Evolutionary conservation across 2,888 invertebrate genomes (phyloP), one percentile per base, ranked within the genome.

Genomic region (Noctuana brunneofusca): DNA sequence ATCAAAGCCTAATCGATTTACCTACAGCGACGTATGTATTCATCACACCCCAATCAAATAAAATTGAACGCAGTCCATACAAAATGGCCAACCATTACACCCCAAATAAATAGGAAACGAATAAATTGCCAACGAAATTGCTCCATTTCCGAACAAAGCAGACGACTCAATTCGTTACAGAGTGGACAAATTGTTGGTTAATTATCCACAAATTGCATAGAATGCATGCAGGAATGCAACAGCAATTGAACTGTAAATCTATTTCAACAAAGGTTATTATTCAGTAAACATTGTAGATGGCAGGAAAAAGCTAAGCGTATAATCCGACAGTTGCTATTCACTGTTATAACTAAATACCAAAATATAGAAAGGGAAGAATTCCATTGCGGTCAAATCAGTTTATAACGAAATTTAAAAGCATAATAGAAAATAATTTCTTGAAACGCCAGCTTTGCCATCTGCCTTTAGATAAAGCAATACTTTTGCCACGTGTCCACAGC

Each of bases 51-150:
- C 76, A 67, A 65, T 64, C 38, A 18, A n/a, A 41, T 14, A 41
- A 41, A 55, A 65, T 67, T 50, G 11, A 38, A 18, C 32, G 50
- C 59, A 64, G 65, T 66, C 65, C 65, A 65, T 66, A 64, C 72
- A 68, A 79, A 84, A 81, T 82, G 82, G 81, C 83, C 81, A 78
- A 79, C 80, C 66, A 72, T 79, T 78, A 78, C 79, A 79, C 78
- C 81, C 83, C 75, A 73, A 78, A 81, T 75, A 80, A 79, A 79
- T 82, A 80, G 79, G 80, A 82, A 82, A 78, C 78, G 76, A 76
- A 84, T 86, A 84, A 84, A 87, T 88, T 83, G 81, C 75, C 76
- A 70, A 65, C 69, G 71, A 83, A 89, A 89, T 90, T 84, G 87
- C 80, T 85, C 86, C 78, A 89, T 89, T 88, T 90, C 89, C 86